A percentile compares a stretch with the other conserved stretches of the same genome.
Conservation (phyloP, 1,140 invertebrate species). For the Hestina assimilis region DNA sequence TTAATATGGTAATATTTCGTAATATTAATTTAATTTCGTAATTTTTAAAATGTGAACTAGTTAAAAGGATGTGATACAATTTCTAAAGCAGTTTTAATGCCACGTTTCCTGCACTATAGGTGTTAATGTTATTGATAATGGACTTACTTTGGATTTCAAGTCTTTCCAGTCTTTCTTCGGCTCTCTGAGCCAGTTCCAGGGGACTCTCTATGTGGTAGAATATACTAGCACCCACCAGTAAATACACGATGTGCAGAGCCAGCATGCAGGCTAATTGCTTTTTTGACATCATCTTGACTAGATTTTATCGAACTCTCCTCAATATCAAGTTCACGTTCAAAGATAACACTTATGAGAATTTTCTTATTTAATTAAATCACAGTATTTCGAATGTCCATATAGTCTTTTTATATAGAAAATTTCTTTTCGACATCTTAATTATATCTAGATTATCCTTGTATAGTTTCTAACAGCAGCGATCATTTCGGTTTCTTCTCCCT, state of each 20-base stretch:
- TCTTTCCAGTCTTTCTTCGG: slow-evolving; percentile 80
- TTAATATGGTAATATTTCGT: slow-evolving; percentile 1
- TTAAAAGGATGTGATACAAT: slow-evolving; percentile 38
- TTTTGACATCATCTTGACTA: slow-evolving; percentile 85
- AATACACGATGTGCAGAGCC: slow-evolving; percentile 86
- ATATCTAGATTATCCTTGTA: slow-evolving; percentile 28
- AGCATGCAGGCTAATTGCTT: slow-evolving; percentile 88
- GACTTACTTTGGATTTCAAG: slow-evolving; percentile 85
- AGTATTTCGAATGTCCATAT: slow-evolving; percentile 40
- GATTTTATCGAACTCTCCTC: slow-evolving; percentile 28
- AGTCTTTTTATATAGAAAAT: slow-evolving; percentile 35
- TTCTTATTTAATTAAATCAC: slow-evolving; percentile 16
- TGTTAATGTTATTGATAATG: slow-evolving; percentile 27
- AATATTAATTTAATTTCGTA: no score
- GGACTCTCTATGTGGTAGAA: slow-evolving; percentile 88
- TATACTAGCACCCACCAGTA: slow-evolving; percentile 86
- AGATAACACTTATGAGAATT: slow-evolving; percentile 1
- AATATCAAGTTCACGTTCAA: slow-evolving; percentile 1
- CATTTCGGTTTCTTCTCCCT: slow-evolving; percentile 31
- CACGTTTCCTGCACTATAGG: slow-evolving; percentile 24
- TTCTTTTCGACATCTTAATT: slow-evolving; percentile 24
- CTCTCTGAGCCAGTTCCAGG: slow-evolving; percentile 80
- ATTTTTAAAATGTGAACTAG: slow-evolving; percentile 6
- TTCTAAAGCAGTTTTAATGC: slow-evolving; percentile 38
- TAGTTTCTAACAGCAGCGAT: slow-evolving; percentile 23